Evolutionary conservation across 2,888 invertebrate species (phyloP), one percentile per base, ranked within the genome.

Genomic region (Drosophila paramelanica): DNA sequence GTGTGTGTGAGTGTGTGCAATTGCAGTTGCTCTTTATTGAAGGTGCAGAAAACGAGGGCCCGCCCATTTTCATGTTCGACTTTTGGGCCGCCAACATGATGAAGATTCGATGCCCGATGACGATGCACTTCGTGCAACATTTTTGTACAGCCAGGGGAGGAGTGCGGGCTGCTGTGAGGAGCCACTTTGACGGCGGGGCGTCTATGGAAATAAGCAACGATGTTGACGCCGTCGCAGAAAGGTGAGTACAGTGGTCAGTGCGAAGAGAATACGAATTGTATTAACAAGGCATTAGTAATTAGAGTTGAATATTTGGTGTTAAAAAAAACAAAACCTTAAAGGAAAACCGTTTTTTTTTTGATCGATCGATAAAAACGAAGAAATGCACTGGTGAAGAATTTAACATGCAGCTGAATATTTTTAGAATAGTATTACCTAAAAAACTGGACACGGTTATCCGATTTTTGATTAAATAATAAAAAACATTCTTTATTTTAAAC

Each of bases 21-120:
- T 58, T 66, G 67, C 79, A 66, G 73, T 74, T 88, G 80, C 86
- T 83, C 73, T 77, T 75, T 73, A 64, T 77, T 58, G 71, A 87
- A 86, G 89, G 85, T 89, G 85, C 75, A 86, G 85, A 89, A 87
- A 89, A 88, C 85, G 75, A 80, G 89, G 62, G 73, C 47, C 88
- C 89, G 85, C 85, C 85, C 89, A 71, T 86, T 86, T 86, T 87
- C 71, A 74, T 84, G 82, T 73, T 67, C 75, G 66, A 68, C 69
- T 75, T 73, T 67, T 52, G 65, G 61, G 66, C 67, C 77, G 65
- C 75, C 82, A 82, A 73, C 86, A 86, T 88, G 80, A 85, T 88
- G 82, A 85, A 82, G 81, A 88, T 82, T 82, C 81, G 75, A 76
- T 76, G 75, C 74, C 75, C 74, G 75, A 78, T 78, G 75, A 76